phyloP scores from a whole-genome alignment of 2,797 vertebrate genomes.

The Echeneis naucrates region DNA sequence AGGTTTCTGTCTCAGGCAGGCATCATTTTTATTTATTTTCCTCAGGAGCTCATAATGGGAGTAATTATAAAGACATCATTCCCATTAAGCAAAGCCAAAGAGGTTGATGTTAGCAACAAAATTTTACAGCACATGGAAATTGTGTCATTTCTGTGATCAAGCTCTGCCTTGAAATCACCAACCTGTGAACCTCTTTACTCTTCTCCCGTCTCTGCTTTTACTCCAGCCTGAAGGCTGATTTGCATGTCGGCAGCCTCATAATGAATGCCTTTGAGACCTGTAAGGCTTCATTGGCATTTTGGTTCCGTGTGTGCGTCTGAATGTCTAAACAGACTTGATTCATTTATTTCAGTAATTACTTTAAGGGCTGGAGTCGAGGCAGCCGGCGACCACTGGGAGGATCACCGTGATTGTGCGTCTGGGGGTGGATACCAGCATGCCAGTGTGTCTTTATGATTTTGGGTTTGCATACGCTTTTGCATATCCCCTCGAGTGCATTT shows the following conservation, averaged over 20 bases:
- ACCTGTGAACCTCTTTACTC: slow-evolving; percentile 23
- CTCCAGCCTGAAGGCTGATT: slow-evolving; percentile 48
- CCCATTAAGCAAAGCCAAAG: slow-evolving; percentile 21
- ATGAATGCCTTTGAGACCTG: slow-evolving; percentile 53
- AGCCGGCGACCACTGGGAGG: slow-evolving; percentile 28
- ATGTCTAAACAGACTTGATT: slow-evolving; percentile 42
- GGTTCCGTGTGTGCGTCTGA: slow-evolving; percentile 24
- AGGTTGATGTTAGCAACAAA: slow-evolving; percentile 8
- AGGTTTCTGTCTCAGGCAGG: slow-evolving; percentile 22
- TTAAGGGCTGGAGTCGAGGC: slow-evolving; percentile 47
- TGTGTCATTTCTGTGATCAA: slow-evolving; percentile 15
- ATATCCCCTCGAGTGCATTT: slow-evolving; percentile 24
- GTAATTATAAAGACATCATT: slow-evolving; percentile 40
- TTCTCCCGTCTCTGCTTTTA: slow-evolving; percentile 22
- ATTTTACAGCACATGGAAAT: slow-evolving; percentile 19
- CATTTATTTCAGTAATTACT: slow-evolving; percentile 67
- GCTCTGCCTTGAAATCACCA: slow-evolving; percentile 25
- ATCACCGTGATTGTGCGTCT: slow-evolving; percentile 35
- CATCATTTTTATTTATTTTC: too few relatives aligned
- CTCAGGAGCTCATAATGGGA: slow-evolving; percentile 25
- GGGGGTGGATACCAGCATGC: background rate
- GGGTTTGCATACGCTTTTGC: slow-evolving; percentile 15
- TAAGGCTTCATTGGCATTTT: slow-evolving; percentile 48
- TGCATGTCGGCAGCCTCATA: slow-evolving; percentile 51
- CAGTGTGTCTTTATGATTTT: slow-evolving; percentile 29